Percentiles rank a stretch among this genome's conserved stretches.
These are phyloP conservation scores for Euspilapteryx auroguttella DNA, from an alignment of 2,888 invertebrate species.

Conservation along the genomic window DNA sequence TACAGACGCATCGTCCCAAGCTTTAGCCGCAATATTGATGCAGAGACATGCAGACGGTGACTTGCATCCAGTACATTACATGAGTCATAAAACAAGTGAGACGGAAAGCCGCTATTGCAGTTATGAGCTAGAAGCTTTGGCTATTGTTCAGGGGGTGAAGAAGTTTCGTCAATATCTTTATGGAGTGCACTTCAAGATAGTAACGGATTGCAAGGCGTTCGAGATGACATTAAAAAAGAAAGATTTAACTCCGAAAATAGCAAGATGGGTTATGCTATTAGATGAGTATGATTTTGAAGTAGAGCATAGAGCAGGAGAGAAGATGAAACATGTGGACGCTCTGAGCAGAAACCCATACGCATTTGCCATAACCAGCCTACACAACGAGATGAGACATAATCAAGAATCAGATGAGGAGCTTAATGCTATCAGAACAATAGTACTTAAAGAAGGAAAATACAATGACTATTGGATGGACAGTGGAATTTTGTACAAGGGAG, in stretches of 20 bases:
- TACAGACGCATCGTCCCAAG: not conserved
- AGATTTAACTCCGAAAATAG: not conserved
- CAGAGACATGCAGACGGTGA: not conserved
- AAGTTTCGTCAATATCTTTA: conserved; percentile 1
- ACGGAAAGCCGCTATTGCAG: not conserved
- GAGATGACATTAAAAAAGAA: conserved; percentile 1
- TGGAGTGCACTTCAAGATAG: too few species aligned
- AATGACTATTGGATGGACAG: conserved; percentile 4
- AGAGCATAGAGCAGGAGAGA: not conserved
- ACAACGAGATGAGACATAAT: too few species aligned
- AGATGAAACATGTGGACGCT: conserved; percentile 2
- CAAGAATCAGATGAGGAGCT: too few species aligned
- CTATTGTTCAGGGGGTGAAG: not conserved
- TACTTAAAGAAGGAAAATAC: not conserved
- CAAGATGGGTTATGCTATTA: not conserved
- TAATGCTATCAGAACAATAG: too few species aligned
- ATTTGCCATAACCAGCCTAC: too few species aligned
- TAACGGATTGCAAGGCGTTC: conserved; percentile 1
- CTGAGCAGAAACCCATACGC: not conserved
- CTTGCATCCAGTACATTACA: conserved; percentile 2
- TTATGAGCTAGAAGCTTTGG: conserved; percentile 3
- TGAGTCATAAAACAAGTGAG: conserved; percentile 1
- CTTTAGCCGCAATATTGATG: not conserved
- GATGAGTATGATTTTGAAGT: conserved; percentile 1
- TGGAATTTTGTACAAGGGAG: not conserved